These are phyloP conservation scores for Theristus sp. DNA, from an alignment of 2,888 invertebrate species.

Conservation along the genomic window DNA sequence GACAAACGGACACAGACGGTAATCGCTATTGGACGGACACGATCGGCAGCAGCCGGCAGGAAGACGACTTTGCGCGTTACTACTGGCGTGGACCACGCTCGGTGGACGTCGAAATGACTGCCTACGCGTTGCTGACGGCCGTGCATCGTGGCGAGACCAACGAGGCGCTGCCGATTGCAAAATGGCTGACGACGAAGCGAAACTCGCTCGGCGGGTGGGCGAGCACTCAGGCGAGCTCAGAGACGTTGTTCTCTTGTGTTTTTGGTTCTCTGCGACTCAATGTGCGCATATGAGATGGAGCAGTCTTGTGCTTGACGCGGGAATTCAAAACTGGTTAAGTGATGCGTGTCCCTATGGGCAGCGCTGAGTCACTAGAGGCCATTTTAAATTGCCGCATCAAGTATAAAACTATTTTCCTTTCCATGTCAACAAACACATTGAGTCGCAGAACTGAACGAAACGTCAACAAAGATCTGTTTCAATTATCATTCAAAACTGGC, in stretches of 20 bases:
- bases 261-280: no score
- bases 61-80: conserved; percentile 9
- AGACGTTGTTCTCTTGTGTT: neutral
- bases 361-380: no score
- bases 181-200: conserved; percentile 52
- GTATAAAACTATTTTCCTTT: no score
- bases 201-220: conserved; percentile 52
- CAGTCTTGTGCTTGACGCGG: no score
- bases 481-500: no score
- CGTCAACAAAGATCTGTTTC: no score
- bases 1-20: conserved; percentile 34
- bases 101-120: conserved; percentile 63
- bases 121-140: conserved; percentile 61
- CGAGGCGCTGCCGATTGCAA: conserved; percentile 42
- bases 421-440: no score
- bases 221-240: conserved; percentile 42
- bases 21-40: conserved; percentile 62
- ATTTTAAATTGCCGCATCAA: no score
- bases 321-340: no score
- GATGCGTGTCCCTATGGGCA: no score
- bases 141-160: conserved; percentile 31
- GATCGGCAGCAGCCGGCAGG: conserved; percentile 13
- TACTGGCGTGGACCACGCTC: conserved; percentile 43
- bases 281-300: no score
- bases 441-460: no score